Evolutionary conservation across 2,888 invertebrate genomes (phyloP), one percentile per base, ranked within the genome.

Genomic region (Coenonympha arcania): DNA sequence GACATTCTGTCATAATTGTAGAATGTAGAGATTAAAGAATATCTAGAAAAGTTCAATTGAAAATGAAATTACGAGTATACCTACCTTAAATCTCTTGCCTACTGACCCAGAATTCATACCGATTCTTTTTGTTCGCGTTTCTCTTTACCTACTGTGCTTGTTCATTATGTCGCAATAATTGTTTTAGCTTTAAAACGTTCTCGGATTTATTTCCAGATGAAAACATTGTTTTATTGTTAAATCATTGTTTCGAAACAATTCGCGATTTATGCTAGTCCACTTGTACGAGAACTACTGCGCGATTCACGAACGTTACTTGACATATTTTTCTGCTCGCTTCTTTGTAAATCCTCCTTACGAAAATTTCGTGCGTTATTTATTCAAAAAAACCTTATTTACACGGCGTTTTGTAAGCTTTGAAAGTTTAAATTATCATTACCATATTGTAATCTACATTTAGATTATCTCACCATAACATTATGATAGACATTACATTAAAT

Each of bases 231-330:
- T 20, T 42, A 42, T 31, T 42, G 28, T 28, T 52, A 33, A 46
- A 46, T 43, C 19, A 33, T 16, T 24, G 42, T 52, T 43, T 34
- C 37, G 36, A 49, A 46, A 46, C 49, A 33, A 39, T 52, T 39
- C 39, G 41, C 42, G 28, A 55, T 52, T 52, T 40, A 11, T 39
- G 26, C 18, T 22, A 20, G 43, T 49, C 42, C 41, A 28, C 39
- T 55, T 30, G 28, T 46, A 28, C 48, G 42, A n/a, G n/a, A n/a
- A n/a, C n/a, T n/a, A n/a, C n/a, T n/a, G 34, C 37, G 19, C 33
- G 18, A 34, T 31, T 30, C n/a, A 28, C 31, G 31, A 31, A 31
- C 15, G 22, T 4, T 33, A 48, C 48, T 52, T 52, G 48, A 52
- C 52, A 52, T 15, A 52, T 39, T 37, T 46, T 40, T 19, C 41